phyloP scores from a whole-genome alignment of 1,140 invertebrate species.

The Periplaneta americana region DNA sequence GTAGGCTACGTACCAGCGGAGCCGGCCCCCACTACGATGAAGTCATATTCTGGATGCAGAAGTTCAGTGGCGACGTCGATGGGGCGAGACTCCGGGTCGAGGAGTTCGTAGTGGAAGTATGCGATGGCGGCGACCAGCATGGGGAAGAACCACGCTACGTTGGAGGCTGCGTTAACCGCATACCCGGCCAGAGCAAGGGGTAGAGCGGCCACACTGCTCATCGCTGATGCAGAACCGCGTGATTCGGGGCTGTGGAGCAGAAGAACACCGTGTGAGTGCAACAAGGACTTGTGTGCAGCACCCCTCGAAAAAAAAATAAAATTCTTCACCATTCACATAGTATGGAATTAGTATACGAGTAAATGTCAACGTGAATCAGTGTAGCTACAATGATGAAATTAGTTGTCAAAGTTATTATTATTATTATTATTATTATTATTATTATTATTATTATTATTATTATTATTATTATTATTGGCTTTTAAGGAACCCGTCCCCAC shows the following conservation, averaged over 20 bases:
- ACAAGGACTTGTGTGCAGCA: no score
- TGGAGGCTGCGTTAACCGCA: constrained; percentile 41
- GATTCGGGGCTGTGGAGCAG: background rate
- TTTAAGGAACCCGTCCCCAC: no score
- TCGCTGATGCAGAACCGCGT: constrained; percentile 21
- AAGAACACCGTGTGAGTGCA: no score
- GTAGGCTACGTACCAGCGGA: constrained; percentile 67
- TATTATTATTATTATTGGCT: no score
- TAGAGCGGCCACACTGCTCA: constrained; percentile 49
- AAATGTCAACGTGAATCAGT: no score
- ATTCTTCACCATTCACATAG: no score
- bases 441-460: no score
- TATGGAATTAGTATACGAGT: no score
- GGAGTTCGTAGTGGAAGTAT: constrained; percentile 73
- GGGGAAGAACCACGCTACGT: constrained; percentile 70
- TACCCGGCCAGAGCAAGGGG: constrained; percentile 41
- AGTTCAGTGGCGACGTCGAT: constrained; percentile 58
- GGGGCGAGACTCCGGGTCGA: constrained; percentile 68
- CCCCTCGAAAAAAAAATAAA: no score
- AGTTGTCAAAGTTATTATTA: no score
- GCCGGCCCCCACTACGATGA: constrained; percentile 87
- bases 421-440: no score
- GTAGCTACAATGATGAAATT: no score
- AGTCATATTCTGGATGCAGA: constrained; percentile 70
- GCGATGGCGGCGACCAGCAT: constrained; percentile 71